Conservation (phyloP, 2,797 vertebrate species). For the Anolis apletophallus region DNA sequence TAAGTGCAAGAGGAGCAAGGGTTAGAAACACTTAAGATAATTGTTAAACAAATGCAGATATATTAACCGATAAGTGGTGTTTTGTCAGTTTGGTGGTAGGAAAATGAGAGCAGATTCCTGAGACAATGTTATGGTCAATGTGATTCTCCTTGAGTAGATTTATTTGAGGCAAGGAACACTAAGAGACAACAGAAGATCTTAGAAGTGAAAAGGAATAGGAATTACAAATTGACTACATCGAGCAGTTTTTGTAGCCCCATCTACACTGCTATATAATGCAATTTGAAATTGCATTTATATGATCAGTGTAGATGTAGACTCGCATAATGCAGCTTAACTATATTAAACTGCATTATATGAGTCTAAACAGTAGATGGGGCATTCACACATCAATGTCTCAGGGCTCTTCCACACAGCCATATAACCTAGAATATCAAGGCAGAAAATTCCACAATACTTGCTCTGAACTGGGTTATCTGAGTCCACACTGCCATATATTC, state of each 20-base stretch:
- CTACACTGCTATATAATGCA: too few species aligned
- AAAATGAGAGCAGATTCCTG: background rate
- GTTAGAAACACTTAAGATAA: background rate
- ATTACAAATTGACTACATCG: background rate
- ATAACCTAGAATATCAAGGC: too few species aligned
- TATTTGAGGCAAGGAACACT: background rate
- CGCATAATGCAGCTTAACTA: too few species aligned
- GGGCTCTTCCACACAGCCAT: too few species aligned
- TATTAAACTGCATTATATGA: too few species aligned
- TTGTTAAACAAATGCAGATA: background rate
- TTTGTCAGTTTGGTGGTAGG: background rate
- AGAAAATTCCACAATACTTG: too few species aligned
- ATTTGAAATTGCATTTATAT: too few species aligned
- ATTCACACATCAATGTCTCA: too few species aligned
- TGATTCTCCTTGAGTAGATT: background rate
- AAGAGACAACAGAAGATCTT: background rate
- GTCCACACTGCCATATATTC: too few species aligned
- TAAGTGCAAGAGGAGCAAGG: background rate
- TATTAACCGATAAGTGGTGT: background rate
- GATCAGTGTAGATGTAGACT: too few species aligned
- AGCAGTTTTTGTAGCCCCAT: background rate
- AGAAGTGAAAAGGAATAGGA: background rate
- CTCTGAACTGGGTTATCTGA: too few species aligned
- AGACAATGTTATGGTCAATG: background rate
- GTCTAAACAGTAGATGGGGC: too few species aligned